Percentiles rank a stretch among this genome's conserved stretches.
Conservation (phyloP, 2,888 invertebrate species). For the Callyntrura guangdongensis region DNA sequence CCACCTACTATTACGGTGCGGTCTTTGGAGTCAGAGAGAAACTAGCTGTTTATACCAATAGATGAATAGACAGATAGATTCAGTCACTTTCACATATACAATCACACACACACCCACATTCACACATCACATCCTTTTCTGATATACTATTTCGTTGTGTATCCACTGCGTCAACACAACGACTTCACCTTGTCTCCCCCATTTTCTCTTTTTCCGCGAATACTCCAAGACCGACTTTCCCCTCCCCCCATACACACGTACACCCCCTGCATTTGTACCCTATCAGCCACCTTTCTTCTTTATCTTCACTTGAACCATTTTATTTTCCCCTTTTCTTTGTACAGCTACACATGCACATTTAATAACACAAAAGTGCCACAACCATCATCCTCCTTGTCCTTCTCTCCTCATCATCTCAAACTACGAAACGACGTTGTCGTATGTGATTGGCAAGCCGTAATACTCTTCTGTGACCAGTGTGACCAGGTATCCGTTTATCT, state of each 20-base stretch:
- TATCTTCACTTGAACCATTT: slow-evolving; percentile 59
- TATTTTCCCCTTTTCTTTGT: slow-evolving; percentile 44
- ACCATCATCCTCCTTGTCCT: slow-evolving; percentile 31
- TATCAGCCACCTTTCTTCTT: slow-evolving; percentile 47
- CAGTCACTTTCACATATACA: background rate
- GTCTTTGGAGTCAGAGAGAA: slow-evolving; percentile 31
- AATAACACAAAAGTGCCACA: slow-evolving; percentile 37
- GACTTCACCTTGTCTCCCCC: slow-evolving; percentile 40
- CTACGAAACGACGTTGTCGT: background rate
- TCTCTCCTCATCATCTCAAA: slow-evolving; percentile 20
- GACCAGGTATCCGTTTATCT: slow-evolving; percentile 14
- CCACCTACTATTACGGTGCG: slow-evolving; percentile 70
- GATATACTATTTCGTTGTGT: background rate
- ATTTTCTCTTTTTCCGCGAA: slow-evolving; percentile 44
- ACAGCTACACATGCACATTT: background rate
- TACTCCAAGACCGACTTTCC: background rate
- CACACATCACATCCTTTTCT: background rate
- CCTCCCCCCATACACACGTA: background rate
- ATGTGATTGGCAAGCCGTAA: slow-evolving; percentile 57
- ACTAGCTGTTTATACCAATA: slow-evolving; percentile 18
- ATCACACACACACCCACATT: background rate
- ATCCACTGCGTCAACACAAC: slow-evolving; percentile 55
- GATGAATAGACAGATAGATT: background rate
- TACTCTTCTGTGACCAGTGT: background rate
- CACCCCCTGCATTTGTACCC: slow-evolving; percentile 11